Evolutionary conservation across 2,888 invertebrate genomes (phyloP).

Genomic region (Synanthedon myopaeformis): DNA sequence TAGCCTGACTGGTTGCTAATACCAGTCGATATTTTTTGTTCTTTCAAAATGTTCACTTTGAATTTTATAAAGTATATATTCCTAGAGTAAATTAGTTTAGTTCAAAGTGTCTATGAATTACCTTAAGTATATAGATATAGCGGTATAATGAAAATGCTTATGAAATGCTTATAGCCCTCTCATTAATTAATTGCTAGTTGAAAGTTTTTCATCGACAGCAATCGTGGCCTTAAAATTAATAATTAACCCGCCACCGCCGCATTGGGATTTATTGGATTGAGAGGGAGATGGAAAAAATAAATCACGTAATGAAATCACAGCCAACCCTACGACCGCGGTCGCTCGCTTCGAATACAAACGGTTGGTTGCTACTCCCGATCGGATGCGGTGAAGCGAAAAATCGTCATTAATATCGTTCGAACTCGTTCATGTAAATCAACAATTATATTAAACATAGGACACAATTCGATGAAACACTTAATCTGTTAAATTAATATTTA

Average conservation of each 20-base stretch:
- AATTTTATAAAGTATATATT: no score
- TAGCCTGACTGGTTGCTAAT: no score
- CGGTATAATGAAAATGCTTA: no score
- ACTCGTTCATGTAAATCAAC: background rate
- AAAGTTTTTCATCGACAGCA: constrained; percentile 10
- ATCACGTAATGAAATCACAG: constrained; percentile 55
- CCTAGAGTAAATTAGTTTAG: no score
- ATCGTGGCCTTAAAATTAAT: constrained; percentile 48
- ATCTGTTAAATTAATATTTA: no score
- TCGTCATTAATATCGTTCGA: constrained; percentile 48
- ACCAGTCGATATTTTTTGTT: no score
- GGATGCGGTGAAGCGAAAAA: constrained; percentile 40
- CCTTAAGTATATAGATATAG: no score
- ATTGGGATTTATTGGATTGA: constrained; percentile 50
- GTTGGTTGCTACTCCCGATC: constrained; percentile 31
- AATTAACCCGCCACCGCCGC: constrained; percentile 53
- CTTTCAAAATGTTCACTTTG: no score
- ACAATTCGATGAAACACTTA: no score
- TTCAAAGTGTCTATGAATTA: no score
- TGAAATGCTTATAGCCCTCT: no score
- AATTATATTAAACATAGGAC: no score
- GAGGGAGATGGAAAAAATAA: constrained; percentile 32
- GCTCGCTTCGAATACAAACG: constrained; percentile 33
- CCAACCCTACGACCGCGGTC: constrained; percentile 18
- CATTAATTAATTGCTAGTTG: background rate